Base-by-base conservation (phyloP, 1,140 invertebrate genomes). In the Ladona fulva region DNA sequence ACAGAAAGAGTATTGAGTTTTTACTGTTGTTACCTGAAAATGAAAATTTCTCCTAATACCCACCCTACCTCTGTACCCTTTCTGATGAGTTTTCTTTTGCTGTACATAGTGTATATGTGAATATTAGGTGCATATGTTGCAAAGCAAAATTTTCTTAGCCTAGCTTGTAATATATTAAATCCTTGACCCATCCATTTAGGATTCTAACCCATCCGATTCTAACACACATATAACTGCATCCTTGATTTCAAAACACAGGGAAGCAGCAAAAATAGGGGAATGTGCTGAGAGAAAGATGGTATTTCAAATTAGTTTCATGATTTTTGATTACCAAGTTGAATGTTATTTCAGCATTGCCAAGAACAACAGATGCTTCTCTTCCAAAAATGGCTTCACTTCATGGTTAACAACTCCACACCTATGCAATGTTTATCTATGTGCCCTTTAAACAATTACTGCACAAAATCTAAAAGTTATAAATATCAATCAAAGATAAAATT, bases 21-120 rank as follows among this genome's bases (percentile, higher is more conserved):
- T 79, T 77, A 79, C 76, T 79, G 78, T 79, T 79, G 78, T 79
- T 79, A 79, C 78, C 78, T 77, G 66, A 77, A 77, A 79, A 73
- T 37, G 42, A 66, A 66, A 66, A 66, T 42, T 19, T 24, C 29
- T 44, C 42, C 24, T 74, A 42, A 25, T 74, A 24, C 52, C 73
- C 52, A 66, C 52, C 52, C 52, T 19, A 16, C n/a, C 52, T 66
- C 52, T 66, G 52, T 66, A 22, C 14, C 52, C n/a, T 19, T 22
- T 66, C 52, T 66, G 52, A 22, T 66, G 52, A 66, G 12, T 66
- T 66, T 66, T 66, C 66, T 79, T 76, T 79, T 79, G 78, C 78
- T 79, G 78, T 79, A 79, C 25, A 79, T 77, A 79, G 76, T 79
- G 78, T 79, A 79, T 52, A 79, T 79, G 78, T 79, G 52, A 76